Percentiles rank a stretch among this genome's conserved stretches.
Conservation (phyloP, 2,113 vertebrate species). For the Delphinus delphis region DNA sequence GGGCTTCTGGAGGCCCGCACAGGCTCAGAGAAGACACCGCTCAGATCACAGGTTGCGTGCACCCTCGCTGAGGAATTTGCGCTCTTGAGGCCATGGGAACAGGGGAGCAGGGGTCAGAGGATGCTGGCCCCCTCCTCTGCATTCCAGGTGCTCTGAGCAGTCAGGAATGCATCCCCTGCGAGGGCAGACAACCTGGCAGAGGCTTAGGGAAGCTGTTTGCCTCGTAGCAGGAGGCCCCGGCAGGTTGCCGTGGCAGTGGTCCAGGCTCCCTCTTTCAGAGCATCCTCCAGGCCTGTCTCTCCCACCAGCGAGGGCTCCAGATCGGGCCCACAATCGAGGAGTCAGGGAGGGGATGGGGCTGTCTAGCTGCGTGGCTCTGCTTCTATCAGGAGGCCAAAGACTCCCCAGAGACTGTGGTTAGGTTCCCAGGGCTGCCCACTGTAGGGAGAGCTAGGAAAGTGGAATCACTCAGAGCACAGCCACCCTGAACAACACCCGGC, state of each 20-base stretch:
- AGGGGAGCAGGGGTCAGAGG: no score
- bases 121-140: accelerated
- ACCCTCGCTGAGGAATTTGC: neutral
- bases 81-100: neutral
- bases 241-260: accelerated
- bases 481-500: accelerated
- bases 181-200: neutral
- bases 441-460: neutral
- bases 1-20: accelerated
- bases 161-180: neutral
- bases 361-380: neutral
- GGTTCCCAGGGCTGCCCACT: neutral
- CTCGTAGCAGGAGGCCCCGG: accelerated
- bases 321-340: neutral
- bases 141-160: neutral
- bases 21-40: neutral
- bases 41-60: neutral
- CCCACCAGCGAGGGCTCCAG: neutral
- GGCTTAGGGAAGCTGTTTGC: neutral
- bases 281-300: neutral
- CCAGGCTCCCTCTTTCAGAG: neutral
- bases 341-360: neutral
- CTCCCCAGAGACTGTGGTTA: neutral
- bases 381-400: neutral
- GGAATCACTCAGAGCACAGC: accelerated